These are phyloP conservation scores for Gambelia wislizenii DNA, from an alignment of 2,797 vertebrate species.

Conservation along the genomic window DNA sequence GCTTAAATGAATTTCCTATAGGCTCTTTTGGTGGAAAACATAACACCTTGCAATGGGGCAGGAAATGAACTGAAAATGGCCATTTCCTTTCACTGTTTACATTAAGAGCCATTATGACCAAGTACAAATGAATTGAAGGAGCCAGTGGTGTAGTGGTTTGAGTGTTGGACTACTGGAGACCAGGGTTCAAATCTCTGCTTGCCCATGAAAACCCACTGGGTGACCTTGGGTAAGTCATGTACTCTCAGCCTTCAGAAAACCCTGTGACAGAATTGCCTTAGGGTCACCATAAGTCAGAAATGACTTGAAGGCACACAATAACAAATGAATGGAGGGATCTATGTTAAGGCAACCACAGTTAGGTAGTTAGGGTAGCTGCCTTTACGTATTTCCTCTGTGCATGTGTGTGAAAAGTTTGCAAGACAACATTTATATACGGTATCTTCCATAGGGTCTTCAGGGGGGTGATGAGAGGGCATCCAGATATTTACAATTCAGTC, in stretches of 20 bases:
- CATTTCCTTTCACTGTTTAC: neutral
- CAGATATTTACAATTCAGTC: neutral
- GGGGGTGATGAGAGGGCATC: no score
- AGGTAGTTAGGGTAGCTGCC: neutral
- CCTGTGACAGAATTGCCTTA: no score
- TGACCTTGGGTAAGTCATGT: no score
- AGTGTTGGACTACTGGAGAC: no score
- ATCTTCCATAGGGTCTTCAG: neutral
- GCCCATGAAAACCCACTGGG: no score
- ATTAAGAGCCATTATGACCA: conserved; percentile 5
- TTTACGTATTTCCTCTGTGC: neutral
- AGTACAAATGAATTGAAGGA: neutral
- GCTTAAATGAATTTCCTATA: neutral
- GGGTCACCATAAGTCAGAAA: no score
- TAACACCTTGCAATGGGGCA: neutral
- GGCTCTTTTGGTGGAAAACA: neutral
- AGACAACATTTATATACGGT: neutral
- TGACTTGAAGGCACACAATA: no score
- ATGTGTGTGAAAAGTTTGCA: neutral
- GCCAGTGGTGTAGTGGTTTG: no score
- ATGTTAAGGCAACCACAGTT: neutral
- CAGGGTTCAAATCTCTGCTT: no score
- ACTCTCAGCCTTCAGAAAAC: no score
- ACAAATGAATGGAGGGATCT: neutral
- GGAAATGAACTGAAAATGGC: neutral